A percentile compares a stretch with the other conserved stretches of the same genome.
Conservation (phyloP, 2,888 invertebrate genomes). For the Drosophila quinaria region DNA sequence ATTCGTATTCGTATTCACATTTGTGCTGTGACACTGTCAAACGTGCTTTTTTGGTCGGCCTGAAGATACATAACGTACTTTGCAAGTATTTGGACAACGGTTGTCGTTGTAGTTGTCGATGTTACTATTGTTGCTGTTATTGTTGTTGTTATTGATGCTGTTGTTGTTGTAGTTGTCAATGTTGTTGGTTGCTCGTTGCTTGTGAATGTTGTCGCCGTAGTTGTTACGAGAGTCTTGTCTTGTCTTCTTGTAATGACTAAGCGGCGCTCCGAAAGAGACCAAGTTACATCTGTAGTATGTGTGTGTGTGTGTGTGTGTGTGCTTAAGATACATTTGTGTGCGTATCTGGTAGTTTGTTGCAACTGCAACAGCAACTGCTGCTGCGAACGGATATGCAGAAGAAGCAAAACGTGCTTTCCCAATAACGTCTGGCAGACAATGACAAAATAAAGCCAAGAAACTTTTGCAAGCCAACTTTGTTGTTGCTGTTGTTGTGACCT, state of each 20-base stretch:
- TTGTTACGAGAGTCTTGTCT: constrained; percentile 57
- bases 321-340: constrained; percentile 46
- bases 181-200: constrained; percentile 26
- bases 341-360: constrained; percentile 41
- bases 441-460: constrained; percentile 63
- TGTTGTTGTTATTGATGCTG: not conserved
- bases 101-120: constrained; percentile 29
- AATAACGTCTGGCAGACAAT: constrained; percentile 67
- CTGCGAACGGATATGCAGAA: constrained; percentile 68
- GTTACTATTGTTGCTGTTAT: not conserved
- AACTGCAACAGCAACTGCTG: constrained; percentile 37
- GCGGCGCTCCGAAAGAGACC: constrained; percentile 51
- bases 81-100: constrained; percentile 54
- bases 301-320: constrained; percentile 16
- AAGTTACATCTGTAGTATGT: constrained; percentile 37
- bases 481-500: constrained; percentile 24
- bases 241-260: constrained; percentile 56
- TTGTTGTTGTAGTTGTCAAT: constrained; percentile 13
- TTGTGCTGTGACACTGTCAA: constrained; percentile 22
- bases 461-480: constrained; percentile 57
- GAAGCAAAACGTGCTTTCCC: constrained; percentile 77
- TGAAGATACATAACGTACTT: constrained; percentile 42
- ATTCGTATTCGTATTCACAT: constrained; percentile 13
- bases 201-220: constrained; percentile 59
- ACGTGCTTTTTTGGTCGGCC: constrained; percentile 44